Evolutionary conservation across 2,113 vertebrate species (phyloP).

Genomic region (Zosterops lateralis): DNA sequence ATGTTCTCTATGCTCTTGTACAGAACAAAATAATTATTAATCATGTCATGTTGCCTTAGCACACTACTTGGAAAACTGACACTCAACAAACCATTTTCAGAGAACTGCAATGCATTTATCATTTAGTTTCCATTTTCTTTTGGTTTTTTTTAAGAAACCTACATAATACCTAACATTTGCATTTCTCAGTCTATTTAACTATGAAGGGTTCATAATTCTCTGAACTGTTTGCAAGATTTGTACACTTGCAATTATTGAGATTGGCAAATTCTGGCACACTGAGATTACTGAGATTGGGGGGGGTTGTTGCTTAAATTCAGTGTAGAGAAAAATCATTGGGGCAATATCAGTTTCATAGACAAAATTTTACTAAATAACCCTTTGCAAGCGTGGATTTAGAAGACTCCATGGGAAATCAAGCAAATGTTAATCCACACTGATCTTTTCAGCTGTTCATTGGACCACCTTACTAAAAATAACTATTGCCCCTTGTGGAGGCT

Average conservation of each 20-base stretch:
- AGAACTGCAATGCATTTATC: slow-evolving; percentile 27
- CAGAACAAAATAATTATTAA: slow-evolving; percentile 48
- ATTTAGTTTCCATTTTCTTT: background rate
- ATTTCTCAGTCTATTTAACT: slow-evolving; percentile 21
- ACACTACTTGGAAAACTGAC: slow-evolving; percentile 42
- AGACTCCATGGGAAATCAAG: slow-evolving; percentile 39
- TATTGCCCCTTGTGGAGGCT: slow-evolving; percentile 34
- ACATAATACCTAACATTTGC: background rate
- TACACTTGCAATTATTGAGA: background rate
- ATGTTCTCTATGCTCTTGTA: background rate
- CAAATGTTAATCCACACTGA: slow-evolving; percentile 34
- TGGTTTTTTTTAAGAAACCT: background rate
- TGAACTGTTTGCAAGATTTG: background rate
- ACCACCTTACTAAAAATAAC: slow-evolving; percentile 51
- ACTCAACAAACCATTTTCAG: background rate
- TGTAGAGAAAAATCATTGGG: background rate
- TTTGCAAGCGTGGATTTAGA: background rate
- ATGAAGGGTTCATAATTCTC: background rate
- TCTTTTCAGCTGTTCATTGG: slow-evolving; percentile 57
- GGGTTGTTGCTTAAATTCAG: background rate
- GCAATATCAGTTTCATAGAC: background rate
- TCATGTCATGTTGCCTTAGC: slow-evolving; percentile 17
- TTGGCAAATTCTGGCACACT: background rate
- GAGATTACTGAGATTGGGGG: background rate
- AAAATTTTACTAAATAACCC: slow-evolving; percentile 10